phyloP scores from a whole-genome alignment of 2,888 invertebrate genomes.

The Tigriopus californicus region DNA sequence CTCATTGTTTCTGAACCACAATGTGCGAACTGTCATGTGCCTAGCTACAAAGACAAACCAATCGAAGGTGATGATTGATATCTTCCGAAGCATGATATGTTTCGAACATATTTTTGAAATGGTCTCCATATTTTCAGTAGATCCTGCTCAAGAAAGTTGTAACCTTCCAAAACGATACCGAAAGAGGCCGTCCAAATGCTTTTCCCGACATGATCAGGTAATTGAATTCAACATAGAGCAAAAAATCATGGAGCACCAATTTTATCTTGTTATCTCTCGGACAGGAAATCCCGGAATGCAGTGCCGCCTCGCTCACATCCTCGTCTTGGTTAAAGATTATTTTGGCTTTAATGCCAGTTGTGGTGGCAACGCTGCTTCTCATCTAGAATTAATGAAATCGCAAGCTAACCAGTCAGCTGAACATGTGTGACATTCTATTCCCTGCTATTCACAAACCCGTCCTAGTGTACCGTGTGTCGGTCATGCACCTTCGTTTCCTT shows the following conservation, averaged over 20 bases:
- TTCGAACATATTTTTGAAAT: background rate
- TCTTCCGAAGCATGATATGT: background rate
- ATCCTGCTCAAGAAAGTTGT: background rate
- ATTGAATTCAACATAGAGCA: too few relatives aligned
- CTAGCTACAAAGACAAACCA: slow-evolving; percentile 13
- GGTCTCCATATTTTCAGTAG: background rate
- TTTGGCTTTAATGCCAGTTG: background rate
- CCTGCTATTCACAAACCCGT: too few relatives aligned
- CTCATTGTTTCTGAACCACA: slow-evolving; percentile 17
- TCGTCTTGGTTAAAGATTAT: too few relatives aligned
- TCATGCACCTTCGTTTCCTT: background rate
- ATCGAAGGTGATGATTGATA: slow-evolving; percentile 13
- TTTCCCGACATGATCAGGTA: slow-evolving; percentile 2
- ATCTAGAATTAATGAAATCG: background rate
- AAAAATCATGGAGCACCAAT: too few relatives aligned
- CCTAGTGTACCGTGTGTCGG: background rate
- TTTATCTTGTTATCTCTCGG: too few relatives aligned
- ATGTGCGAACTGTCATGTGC: slow-evolving; percentile 15
- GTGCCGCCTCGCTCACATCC: background rate
- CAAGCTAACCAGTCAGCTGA: too few relatives aligned
- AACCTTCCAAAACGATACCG: slow-evolving; percentile 2
- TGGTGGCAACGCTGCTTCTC: background rate
- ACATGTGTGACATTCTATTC: too few relatives aligned
- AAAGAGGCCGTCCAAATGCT: background rate
- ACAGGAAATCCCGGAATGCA: slow-evolving; percentile 3